A percentile compares a stretch with the other conserved stretches of the same genome.
Conservation (phyloP, 2,888 invertebrate genomes). For the Agrotis segetum region DNA sequence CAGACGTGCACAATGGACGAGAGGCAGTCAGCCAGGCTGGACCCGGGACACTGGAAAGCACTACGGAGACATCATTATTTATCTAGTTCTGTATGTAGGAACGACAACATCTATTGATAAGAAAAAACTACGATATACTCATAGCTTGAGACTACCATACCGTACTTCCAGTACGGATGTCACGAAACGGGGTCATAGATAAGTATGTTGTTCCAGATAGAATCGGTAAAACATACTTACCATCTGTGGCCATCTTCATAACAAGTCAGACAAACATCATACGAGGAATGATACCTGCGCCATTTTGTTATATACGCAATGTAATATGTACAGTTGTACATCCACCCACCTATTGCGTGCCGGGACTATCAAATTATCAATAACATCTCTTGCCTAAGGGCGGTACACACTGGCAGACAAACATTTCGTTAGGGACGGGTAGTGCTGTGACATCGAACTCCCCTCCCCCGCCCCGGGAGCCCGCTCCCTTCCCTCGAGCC, state of each 20-base stretch:
- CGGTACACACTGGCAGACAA: slow-evolving; percentile 31
- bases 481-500: slow-evolving; percentile 4
- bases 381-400: slow-evolving; percentile 34
- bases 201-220: neutral
- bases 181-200: neutral
- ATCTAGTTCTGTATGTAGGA: neutral
- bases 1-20: slow-evolving; percentile 21
- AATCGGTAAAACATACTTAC: neutral
- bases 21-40: neutral
- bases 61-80: slow-evolving; percentile 15
- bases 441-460: slow-evolving; percentile 14
- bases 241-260: neutral
- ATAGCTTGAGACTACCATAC: neutral
- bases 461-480: neutral
- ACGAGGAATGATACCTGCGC: neutral
- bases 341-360: slow-evolving; percentile 16
- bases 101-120: too few relatives aligned
- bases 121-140: neutral
- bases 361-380: slow-evolving; percentile 34
- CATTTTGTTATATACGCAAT: neutral
- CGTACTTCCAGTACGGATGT: too few relatives aligned
- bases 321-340: neutral
- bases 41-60: neutral
- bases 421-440: slow-evolving; percentile 36
- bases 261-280: neutral